Conservation (phyloP, 2,113 vertebrate species). For the Pomatostomus ruficeps region DNA sequence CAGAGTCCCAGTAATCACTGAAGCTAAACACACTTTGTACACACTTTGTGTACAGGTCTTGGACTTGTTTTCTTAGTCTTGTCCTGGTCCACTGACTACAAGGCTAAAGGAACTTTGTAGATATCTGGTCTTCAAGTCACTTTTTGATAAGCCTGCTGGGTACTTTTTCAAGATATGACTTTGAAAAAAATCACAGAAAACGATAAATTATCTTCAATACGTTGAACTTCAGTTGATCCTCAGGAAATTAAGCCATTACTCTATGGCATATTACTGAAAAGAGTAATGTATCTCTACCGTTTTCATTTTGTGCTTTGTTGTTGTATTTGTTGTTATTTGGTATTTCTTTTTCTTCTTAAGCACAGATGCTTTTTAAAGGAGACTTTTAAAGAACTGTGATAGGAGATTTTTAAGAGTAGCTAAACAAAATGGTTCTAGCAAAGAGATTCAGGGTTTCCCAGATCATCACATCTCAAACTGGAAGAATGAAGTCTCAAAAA, state of each 20-base stretch:
- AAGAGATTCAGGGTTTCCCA: background rate
- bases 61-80: slow-evolving; percentile 8
- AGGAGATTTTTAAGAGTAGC: background rate
- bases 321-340: background rate
- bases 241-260: slow-evolving; percentile 2
- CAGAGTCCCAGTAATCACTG: slow-evolving; percentile 47
- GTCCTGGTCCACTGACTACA: slow-evolving; percentile 2
- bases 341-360: slow-evolving; percentile 19
- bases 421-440: slow-evolving; percentile 10
- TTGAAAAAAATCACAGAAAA: background rate
- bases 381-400: too few relatives aligned
- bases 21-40: slow-evolving; percentile 6
- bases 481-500: slow-evolving; percentile 1
- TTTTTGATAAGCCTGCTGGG: background rate
- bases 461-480: background rate
- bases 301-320: background rate
- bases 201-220: background rate
- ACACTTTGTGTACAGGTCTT: background rate
- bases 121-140: background rate
- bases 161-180: background rate
- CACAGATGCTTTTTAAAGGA: background rate
- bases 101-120: background rate
- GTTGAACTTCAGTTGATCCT: background rate
- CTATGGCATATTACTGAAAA: background rate
- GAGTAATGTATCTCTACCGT: background rate